Evolutionary conservation across 1,140 invertebrate genomes (phyloP).

Genomic region (Homalodisca vitripennis): DNA sequence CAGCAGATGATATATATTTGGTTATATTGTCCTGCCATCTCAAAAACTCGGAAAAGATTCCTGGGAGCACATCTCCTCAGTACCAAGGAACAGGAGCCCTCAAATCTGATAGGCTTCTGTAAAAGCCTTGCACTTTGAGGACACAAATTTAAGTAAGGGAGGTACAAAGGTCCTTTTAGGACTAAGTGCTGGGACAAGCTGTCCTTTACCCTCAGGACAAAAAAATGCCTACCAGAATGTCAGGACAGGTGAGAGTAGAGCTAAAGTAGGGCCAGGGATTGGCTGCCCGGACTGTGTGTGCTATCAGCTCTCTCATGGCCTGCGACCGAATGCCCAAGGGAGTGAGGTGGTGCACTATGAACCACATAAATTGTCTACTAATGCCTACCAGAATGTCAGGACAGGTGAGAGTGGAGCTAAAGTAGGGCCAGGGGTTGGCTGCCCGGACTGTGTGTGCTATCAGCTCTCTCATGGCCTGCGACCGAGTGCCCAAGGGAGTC

Average conservation of each 20-base stretch:
- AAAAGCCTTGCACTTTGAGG: no score
- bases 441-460: conserved; percentile 1
- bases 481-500: conserved; percentile 1
- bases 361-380: no score
- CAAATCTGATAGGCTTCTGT: no score
- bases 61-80: no score
- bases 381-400: background rate
- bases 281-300: background rate
- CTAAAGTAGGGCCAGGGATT: background rate
- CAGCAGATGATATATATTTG: no score
- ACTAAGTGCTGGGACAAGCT: no score
- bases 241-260: background rate
- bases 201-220: no score
- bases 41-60: no score
- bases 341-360: background rate
- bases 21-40: no score
- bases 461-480: background rate
- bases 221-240: background rate
- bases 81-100: no score
- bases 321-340: background rate
- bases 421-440: background rate
- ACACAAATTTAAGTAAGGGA: no score
- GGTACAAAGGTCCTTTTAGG: no score
- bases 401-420: background rate
- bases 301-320: conserved; percentile 1